phyloP scores from a whole-genome alignment of 2,113 vertebrate species.

The Polypterus bichir region DNA sequence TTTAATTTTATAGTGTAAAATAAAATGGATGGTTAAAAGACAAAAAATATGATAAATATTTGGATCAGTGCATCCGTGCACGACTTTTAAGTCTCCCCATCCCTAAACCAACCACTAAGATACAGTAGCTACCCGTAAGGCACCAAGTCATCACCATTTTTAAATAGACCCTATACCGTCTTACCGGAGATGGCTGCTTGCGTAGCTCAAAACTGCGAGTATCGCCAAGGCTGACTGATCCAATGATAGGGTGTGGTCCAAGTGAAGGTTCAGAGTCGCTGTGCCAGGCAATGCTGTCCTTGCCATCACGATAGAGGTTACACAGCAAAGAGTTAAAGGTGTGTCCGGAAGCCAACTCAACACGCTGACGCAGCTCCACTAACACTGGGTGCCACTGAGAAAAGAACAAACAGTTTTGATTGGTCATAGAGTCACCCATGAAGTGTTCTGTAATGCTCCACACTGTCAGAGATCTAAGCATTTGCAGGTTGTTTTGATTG shows the following conservation, averaged over 20 bases:
- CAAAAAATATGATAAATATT: too few species aligned
- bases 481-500: background rate
- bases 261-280: conserved; percentile 73
- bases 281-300: conserved; percentile 91
- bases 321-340: conserved; percentile 86
- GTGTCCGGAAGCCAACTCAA: conserved; percentile 47
- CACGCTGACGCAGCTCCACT: conserved; percentile 37
- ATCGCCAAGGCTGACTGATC: conserved; percentile 81
- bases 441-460: too few species aligned
- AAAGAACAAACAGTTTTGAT: background rate
- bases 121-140: conserved; percentile 15
- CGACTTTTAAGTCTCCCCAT: conserved; percentile 27
- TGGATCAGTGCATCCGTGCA: conserved; percentile 22
- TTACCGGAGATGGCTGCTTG: conserved; percentile 73
- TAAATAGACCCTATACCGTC: conserved; percentile 12
- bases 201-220: conserved; percentile 80
- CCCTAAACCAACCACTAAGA: background rate
- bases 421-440: background rate
- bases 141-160: conserved; percentile 7
- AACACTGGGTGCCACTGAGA: conserved; percentile 77
- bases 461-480: background rate
- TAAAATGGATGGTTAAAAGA: background rate
- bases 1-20: conserved; percentile 28
- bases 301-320: conserved; percentile 78
- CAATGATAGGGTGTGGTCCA: conserved; percentile 65